Evolutionary conservation across 2,113 vertebrate species (phyloP).

Genomic region (Orientallactaga bullata): DNA sequence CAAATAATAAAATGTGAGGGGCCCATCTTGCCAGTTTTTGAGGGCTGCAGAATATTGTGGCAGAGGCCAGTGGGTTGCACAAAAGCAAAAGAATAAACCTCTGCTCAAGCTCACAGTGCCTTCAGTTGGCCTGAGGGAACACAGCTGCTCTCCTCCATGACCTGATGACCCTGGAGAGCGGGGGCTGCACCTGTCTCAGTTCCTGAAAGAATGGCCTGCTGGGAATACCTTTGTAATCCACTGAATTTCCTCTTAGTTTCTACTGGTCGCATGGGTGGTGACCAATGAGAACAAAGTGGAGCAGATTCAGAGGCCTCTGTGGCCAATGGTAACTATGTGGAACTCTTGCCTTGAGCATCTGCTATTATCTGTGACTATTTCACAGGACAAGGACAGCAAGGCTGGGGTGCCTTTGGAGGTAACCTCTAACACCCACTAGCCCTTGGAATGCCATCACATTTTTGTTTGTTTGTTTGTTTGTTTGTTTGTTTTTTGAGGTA

Average conservation of each 20-base stretch:
- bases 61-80: neutral
- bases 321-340: neutral
- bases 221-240: neutral
- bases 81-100: neutral
- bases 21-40: neutral
- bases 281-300: neutral
- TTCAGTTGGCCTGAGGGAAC: neutral
- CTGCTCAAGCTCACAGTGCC: neutral
- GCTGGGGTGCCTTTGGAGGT: neutral
- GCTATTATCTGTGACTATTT: neutral
- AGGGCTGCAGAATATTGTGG: neutral
- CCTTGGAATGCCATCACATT: neutral
- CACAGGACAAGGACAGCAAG: neutral
- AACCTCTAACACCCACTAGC: neutral
- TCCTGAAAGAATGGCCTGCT: neutral
- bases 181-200: neutral
- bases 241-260: conserved; percentile 11
- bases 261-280: neutral
- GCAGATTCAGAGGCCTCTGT: neutral
- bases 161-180: neutral
- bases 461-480: no score
- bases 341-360: neutral
- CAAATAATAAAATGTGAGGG: neutral
- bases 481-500: no score
- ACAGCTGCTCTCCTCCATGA: neutral